A percentile compares a stretch with the other conserved stretches of the same genome.
phyloP scores from a whole-genome alignment of 2,888 invertebrate genomes.

The Teinopalpus imperialis region DNA sequence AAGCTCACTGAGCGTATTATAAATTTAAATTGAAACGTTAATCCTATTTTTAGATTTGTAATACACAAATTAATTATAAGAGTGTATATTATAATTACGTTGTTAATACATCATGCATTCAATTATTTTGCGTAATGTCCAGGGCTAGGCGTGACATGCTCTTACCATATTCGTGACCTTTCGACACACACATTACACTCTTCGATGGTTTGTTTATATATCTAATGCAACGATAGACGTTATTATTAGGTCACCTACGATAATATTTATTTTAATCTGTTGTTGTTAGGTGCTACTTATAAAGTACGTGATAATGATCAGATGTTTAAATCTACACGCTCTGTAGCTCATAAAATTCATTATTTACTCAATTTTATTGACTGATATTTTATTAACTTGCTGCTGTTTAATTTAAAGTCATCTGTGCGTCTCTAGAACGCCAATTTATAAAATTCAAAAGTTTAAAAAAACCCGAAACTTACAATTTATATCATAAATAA shows the following conservation, averaged over 20 bases:
- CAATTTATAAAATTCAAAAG: too few species aligned
- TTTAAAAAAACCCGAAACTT: too few species aligned
- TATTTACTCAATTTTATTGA: too few species aligned
- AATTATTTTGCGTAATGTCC: constrained; percentile 53
- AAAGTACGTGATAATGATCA: too few species aligned
- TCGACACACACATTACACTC: constrained; percentile 48
- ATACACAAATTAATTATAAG: constrained; percentile 22
- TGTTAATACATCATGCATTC: constrained; percentile 49
- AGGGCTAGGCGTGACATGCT: constrained; percentile 42
- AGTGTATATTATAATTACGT: constrained; percentile 29
- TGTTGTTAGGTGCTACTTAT: too few species aligned
- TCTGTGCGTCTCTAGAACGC: too few species aligned
- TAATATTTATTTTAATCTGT: constrained; percentile 5
- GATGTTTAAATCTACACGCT: too few species aligned
- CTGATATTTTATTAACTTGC: too few species aligned
- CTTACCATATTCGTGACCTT: constrained; percentile 54
- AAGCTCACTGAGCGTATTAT: constrained; percentile 4
- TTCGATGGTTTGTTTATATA: constrained; percentile 44
- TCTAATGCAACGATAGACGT: constrained; percentile 36
- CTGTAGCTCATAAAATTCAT: too few species aligned
- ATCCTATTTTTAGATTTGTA: constrained; percentile 23
- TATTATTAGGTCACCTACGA: constrained; percentile 33
- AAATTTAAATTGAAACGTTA: constrained; percentile 17
- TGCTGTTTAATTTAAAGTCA: too few species aligned
- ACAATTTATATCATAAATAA: too few species aligned